These are phyloP conservation scores for Volucella inflata DNA, from an alignment of 2,888 invertebrate species.

Conservation along the genomic window DNA sequence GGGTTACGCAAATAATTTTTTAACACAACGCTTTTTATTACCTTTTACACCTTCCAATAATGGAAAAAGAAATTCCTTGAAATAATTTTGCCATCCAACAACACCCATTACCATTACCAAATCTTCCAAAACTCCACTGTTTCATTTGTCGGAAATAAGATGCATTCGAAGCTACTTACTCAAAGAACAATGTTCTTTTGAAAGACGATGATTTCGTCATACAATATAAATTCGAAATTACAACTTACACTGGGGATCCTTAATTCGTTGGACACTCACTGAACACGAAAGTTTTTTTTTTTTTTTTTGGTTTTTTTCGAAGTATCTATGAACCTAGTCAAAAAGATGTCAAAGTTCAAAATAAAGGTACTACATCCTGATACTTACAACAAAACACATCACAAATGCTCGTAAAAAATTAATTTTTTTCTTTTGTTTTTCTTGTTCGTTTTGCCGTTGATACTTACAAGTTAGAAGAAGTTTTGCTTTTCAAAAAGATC, in stretches of 20 bases:
- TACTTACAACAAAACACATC: no score
- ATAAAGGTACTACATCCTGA: no score
- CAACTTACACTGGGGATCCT: conserved; percentile 62
- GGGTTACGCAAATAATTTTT: conserved; percentile 13
- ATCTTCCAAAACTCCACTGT: conserved; percentile 29
- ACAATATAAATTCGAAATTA: conserved; percentile 41
- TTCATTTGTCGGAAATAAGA: conserved; percentile 31
- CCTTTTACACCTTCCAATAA: conserved; percentile 23
- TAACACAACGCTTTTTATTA: conserved; percentile 12
- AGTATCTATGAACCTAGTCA: no score
- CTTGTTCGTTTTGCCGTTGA: no score
- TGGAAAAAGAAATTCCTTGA: conserved; percentile 27
- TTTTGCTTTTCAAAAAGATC: no score
- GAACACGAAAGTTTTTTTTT: no score
- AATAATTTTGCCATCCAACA: not conserved
- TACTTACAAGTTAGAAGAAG: no score
- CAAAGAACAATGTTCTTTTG: conserved; percentile 27
- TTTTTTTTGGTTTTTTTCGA: no score
- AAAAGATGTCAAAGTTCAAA: no score
- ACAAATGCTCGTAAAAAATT: no score
- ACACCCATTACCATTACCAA: conserved; percentile 59
- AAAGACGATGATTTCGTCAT: conserved; percentile 14
- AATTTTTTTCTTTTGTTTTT: no score
- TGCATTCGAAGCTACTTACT: conserved; percentile 62
- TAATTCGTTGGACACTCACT: not conserved